Evolutionary conservation across 2,888 invertebrate genomes (phyloP), one percentile per base, ranked within the genome.

Genomic region (Amiota communis): DNA sequence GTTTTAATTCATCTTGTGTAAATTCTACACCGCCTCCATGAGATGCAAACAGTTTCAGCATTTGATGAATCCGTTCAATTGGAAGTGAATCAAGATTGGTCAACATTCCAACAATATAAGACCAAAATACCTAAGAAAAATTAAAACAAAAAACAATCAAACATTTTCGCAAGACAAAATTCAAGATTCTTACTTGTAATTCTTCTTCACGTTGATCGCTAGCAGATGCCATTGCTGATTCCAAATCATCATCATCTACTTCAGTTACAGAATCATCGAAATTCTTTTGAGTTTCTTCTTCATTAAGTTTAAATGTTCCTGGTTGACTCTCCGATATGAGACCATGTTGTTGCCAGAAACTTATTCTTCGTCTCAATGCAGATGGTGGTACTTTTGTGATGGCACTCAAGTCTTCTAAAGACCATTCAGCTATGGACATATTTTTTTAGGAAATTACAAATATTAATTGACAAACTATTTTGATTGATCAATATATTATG

Each of bases 31-130:
- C 94, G 0, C 97, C 95, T 11, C 97, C 97, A 90, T 97, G 97
- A 51, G 97, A 96, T 1, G 97, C 97, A 91, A 98, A 98, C 94
- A 98, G 96, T 88, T 97, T 97, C 75, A 98, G 89, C 97, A 98
- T 98, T 87, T 97, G 96, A 89, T 98, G 97, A 81, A 98, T 98
- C 71, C 98, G 91, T 81, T 98, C 98, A 78, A 98, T 90, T 0
- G 97, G 95, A 87, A 98, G 91, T 0, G 95, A 96, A 84, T 98
- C 97, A 78, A 98, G 91, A 91, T 98, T 98, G 12, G 97, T 97
- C 73, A 98, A 90, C 98, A 98, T 98, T 17, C 98, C 98, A 64
- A 97, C 95, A 82, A 98, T 97, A 86, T 98, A 98, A 0, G 97
- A 96, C 98, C 98, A 98, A 89, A 98, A 97, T 3, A 90, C 89